These are phyloP conservation scores for Drosophila chauvacae DNA, from an alignment of 1,140 invertebrate species.

Conservation along the genomic window DNA sequence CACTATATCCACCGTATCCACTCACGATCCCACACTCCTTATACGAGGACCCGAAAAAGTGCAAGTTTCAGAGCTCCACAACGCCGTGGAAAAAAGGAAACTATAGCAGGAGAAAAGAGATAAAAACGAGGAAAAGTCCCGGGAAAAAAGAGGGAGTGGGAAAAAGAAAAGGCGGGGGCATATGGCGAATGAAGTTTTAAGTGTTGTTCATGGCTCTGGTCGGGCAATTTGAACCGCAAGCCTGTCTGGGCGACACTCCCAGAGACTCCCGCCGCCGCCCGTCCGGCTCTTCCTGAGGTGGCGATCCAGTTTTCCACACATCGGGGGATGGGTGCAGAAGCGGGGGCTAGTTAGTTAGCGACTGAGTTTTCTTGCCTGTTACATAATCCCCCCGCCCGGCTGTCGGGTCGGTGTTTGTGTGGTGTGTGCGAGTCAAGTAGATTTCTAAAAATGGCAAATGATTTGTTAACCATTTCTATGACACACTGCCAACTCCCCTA, in stretches of 20 bases:
- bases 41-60: conserved; percentile 45
- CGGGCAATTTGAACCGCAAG: conserved; percentile 39
- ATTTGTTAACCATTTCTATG: conserved; percentile 65
- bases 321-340: background rate
- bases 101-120: conserved; percentile 17
- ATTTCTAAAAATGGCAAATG: conserved; percentile 79
- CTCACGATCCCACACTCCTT: background rate
- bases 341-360: conserved; percentile 55
- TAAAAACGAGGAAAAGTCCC: conserved; percentile 19
- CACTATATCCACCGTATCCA: conserved; percentile 2
- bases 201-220: conserved; percentile 62
- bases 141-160: conserved; percentile 22
- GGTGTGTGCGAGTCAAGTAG: conserved; percentile 66
- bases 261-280: background rate
- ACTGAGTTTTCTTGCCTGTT: conserved; percentile 55
- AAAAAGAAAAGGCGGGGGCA: background rate
- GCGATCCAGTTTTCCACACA: conserved; percentile 62
- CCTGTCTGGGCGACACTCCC: conserved; percentile 55
- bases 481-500: conserved; percentile 37
- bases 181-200: conserved; percentile 66
- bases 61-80: conserved; percentile 54
- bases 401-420: background rate
- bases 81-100: conserved; percentile 22
- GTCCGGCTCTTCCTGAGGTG: conserved; percentile 12
- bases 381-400: conserved; percentile 36